Evolutionary conservation across 1,140 invertebrate species (phyloP).

Genomic region (Reticulitermes speratus): DNA sequence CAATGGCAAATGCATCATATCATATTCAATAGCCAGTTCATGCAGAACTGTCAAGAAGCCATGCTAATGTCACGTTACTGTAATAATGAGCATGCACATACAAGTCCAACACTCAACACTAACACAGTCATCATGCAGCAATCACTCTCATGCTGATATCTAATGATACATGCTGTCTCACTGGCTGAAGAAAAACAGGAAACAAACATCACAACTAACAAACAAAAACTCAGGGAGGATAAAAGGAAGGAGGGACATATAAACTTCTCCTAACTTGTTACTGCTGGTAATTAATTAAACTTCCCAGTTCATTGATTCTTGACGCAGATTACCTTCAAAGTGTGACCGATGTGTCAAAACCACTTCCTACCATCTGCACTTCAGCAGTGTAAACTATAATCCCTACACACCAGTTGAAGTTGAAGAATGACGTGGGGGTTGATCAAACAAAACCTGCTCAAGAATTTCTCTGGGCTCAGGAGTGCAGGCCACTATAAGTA

Average conservation of each 20-base stretch:
- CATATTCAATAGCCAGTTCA: neutral
- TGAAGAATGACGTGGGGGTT: too few species aligned
- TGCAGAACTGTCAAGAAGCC: neutral
- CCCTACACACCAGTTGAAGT: neutral
- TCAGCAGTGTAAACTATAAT: neutral
- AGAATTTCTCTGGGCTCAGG: too few species aligned
- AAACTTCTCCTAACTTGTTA: neutral
- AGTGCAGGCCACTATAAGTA: too few species aligned
- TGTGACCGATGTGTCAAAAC: neutral
- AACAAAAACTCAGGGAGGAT: neutral
- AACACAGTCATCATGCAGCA: neutral
- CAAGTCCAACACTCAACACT: neutral
- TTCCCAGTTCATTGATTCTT: neutral
- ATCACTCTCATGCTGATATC: neutral
- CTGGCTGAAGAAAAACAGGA: neutral
- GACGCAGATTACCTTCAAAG: neutral
- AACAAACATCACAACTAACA: neutral
- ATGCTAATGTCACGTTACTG: neutral
- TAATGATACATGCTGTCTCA: neutral
- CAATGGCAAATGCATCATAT: conserved; percentile 5
- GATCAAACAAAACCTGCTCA: too few species aligned
- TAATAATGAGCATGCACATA: neutral
- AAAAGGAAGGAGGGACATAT: neutral
- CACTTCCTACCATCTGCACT: neutral
- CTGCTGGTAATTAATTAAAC: neutral